A percentile compares a stretch with the other conserved stretches of the same genome.
Evolutionary conservation across 2,113 vertebrate genomes (phyloP).

Genomic region (Serilophus lunatus): DNA sequence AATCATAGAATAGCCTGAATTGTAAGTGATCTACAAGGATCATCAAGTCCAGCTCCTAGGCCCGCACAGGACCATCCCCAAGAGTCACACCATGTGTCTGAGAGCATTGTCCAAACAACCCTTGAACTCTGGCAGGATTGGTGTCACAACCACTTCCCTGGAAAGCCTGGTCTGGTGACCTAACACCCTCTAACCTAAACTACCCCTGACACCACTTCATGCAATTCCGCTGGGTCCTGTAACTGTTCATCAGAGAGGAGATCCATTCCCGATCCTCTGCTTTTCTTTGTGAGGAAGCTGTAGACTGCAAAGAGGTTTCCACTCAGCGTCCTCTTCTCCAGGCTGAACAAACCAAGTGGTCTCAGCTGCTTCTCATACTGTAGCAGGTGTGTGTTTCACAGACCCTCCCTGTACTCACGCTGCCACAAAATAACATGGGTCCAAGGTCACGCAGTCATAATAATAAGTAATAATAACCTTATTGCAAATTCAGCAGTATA

Average conservation of each 20-base stretch:
- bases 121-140: not conserved
- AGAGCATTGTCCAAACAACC: not conserved
- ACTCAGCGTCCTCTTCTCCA: too few species aligned
- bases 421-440: too few species aligned
- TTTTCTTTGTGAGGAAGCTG: too few species aligned
- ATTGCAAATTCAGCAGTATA: too few species aligned
- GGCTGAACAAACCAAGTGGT: too few species aligned
- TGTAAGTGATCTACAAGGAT: not conserved
- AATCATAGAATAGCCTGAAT: not conserved
- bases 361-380: too few species aligned
- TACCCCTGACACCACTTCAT: rapidly evolving
- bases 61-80: not conserved
- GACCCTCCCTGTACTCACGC: too few species aligned
- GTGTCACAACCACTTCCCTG: not conserved
- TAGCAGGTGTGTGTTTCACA: too few species aligned
- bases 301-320: too few species aligned
- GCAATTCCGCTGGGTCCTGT: rapidly evolving
- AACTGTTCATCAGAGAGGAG: not conserved
- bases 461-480: too few species aligned
- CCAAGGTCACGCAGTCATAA: too few species aligned
- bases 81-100: too few species aligned
- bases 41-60: not conserved
- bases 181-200: rapidly evolving
- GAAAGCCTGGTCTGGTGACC: not conserved
- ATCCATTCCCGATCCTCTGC: not conserved